Conservation (phyloP, 2,888 invertebrate species). For the Aphidius colemani region DNA sequence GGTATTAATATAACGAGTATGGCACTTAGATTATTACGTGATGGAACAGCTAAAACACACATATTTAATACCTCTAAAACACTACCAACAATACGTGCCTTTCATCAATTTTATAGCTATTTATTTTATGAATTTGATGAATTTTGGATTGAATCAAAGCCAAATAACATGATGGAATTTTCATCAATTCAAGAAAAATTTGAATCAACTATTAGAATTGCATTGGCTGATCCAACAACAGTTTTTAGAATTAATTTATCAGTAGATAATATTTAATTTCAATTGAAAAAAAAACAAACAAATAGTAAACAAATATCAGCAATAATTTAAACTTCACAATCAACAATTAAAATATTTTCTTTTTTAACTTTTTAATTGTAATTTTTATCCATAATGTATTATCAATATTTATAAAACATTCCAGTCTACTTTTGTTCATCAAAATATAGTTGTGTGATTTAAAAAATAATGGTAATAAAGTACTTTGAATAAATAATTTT, state of each 20-base stretch:
- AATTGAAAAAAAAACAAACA: background rate
- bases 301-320: background rate
- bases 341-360: no score
- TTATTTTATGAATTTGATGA: constrained; percentile 93
- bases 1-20: constrained; percentile 95
- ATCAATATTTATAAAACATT: background rate
- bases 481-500: no score
- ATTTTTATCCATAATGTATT: background rate
- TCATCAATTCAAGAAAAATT: constrained; percentile 84
- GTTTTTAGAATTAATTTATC: constrained; percentile 81
- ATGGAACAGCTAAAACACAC: constrained; percentile 85
- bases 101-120: constrained; percentile 93
- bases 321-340: background rate
- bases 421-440: background rate
- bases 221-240: constrained; percentile 71
- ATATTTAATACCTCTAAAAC: constrained; percentile 81
- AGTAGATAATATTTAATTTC: constrained; percentile 71
- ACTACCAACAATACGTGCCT: constrained; percentile 73
- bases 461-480: background rate
- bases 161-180: constrained; percentile 95
- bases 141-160: constrained; percentile 91
- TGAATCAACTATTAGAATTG: constrained; percentile 73
- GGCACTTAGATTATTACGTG: constrained; percentile 79
- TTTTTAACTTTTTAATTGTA: background rate
- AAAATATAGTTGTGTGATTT: background rate